Evolutionary conservation across 2,113 vertebrate species (phyloP).

Genomic region (Oreochromis niloticus): DNA sequence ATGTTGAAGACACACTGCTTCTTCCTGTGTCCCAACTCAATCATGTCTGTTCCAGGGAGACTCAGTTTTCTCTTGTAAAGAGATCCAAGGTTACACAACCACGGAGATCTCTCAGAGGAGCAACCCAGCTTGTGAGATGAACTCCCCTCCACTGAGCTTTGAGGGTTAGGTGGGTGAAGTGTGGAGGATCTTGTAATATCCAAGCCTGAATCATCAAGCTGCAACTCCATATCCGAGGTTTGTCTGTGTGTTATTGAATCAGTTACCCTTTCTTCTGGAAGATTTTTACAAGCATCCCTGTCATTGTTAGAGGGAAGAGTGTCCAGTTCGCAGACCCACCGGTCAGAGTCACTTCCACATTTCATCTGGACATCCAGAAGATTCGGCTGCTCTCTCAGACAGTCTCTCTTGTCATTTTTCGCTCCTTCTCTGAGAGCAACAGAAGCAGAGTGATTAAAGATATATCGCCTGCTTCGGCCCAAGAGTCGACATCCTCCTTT

Average conservation of each 20-base stretch:
- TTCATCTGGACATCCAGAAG: slow-evolving; percentile 54
- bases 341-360: slow-evolving; percentile 36
- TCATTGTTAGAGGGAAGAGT: neutral
- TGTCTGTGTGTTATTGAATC: neutral
- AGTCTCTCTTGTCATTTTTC: neutral
- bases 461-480: slow-evolving; percentile 7
- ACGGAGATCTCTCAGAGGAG: slow-evolving; percentile 25
- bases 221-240: slow-evolving; percentile 7
- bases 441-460: slow-evolving; percentile 2
- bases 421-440: neutral
- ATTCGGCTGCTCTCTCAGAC: neutral
- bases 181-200: neutral
- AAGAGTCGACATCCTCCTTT: slow-evolving; percentile 9
- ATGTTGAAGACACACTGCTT: slow-evolving; percentile 52
- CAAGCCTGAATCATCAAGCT: neutral
- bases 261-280: neutral
- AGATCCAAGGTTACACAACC: neutral
- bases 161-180: neutral
- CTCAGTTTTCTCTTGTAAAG: slow-evolving; percentile 64
- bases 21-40: slow-evolving; percentile 53
- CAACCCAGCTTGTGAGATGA: neutral
- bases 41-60: slow-evolving; percentile 4
- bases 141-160: neutral
- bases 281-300: neutral
- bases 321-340: slow-evolving; percentile 16